Base-by-base conservation (phyloP, 1,140 invertebrate species). In the Caenorhabditis latens region DNA sequence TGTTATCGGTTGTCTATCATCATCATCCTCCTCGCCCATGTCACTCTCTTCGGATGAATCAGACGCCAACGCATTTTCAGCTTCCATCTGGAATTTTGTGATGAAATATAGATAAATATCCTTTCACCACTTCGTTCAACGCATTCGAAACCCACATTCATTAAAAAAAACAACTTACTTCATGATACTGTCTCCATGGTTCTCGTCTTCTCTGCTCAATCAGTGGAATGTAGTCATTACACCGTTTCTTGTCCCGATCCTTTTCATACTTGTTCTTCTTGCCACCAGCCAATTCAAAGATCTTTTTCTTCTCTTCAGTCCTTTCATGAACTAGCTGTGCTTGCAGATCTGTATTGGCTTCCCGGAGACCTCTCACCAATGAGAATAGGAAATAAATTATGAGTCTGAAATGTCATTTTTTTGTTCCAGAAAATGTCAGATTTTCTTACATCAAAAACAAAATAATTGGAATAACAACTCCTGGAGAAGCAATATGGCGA, bases 341-440 rank as follows among this genome's bases (percentile, higher is more conserved):
- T 96, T 96, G 91, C 65, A 98, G 94, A 93, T 98, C 97, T 89
- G 96, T 96, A 93, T 98, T 98, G 2, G 97, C 96, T 93, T 98
- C 97, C 89, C 96, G 94, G 13, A 98, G 93, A 2, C 97, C 96
- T 67, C 95, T 95, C 1, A 96, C 96, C n/a, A 98, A 93, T 2
- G 97, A 97, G 7, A 96, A 94, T 90, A 99, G 94, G 91, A 98
- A 99, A 93, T 98, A 98, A 91, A 99, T 98, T 67, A 98, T 96
- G 21, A 99, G 94, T 87, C 93, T 94, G 89, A 4, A 63, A 84
- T 91, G 88, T 84, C 84, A 89, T 40, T 21, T 82, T 84, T 89
- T 46, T 6, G 4, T 46, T 55, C 48, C 16, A 63, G 4, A 42
- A n/a, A 63, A 24, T 4, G 21, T 9, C 1, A n/a, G 21, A 40